Evolutionary conservation across 1,140 invertebrate species (phyloP), one percentile per base, ranked within the genome.

Genomic region (Chelonus insularis): DNA sequence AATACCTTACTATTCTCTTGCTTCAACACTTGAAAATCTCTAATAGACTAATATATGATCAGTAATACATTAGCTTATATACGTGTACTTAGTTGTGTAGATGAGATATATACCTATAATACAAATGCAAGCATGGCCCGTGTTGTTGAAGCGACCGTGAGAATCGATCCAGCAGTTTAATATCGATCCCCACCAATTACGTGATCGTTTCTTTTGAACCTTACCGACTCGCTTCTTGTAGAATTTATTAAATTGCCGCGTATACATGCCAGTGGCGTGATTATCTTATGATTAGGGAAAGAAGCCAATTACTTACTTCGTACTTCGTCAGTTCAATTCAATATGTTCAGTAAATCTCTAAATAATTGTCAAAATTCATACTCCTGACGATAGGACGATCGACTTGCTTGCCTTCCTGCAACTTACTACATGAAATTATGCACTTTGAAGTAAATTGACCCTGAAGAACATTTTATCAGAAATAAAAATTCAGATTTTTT

Each of bases 121-220:
- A 51, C 47, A 51, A 51, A 21, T 58, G 29, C 14, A 32, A 57
- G 41, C 59, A 39, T 55, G 51, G 23, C 25, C 14, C 37, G 18
- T 20, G 51, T 25, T 39, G 39, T 55, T 36, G 25, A 8, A 18
- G 41, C 18, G 59, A 61, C 50, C 59, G 59, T 61, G 59, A 61
- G 59, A 61, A 61, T 61, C 59, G 59, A 61, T 61, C 51, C 52
- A 55, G 37, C 51, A 25, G 23, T 61, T 61, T 61, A 55, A 61
- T 61, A 61, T 61, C 51, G 51, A 61, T 61, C 59, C 51, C 51
- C 41, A 55, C 59, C 59, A 61, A 61, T 61, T 61, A 61, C 50
- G 37, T 32, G 59, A 61, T 61, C 59, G 51, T 61, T 61, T 61
- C 59, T 55, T 61, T 47, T 61, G 59, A 61, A 45, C 52, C 39